These are phyloP conservation scores for Coelopa pilipes DNA, from an alignment of 2,888 invertebrate species.

Conservation along the genomic window DNA sequence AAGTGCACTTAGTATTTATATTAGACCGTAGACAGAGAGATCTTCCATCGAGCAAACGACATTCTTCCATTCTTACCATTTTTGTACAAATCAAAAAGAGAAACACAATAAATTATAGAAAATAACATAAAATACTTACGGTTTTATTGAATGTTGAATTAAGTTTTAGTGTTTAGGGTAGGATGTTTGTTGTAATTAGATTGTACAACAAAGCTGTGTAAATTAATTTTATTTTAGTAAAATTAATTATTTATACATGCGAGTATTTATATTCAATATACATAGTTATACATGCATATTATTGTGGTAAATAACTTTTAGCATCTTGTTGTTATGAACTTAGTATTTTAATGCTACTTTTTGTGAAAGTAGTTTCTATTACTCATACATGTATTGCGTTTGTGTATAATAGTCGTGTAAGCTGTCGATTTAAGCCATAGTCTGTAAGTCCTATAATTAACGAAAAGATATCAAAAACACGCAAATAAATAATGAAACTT, in stretches of 20 bases:
- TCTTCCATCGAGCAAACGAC: slow-evolving; percentile 20
- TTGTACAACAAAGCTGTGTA: slow-evolving; percentile 9
- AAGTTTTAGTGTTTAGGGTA: neutral
- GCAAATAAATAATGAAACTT: neutral
- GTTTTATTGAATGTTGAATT: neutral
- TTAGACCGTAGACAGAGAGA: slow-evolving; percentile 36
- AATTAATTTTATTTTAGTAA: slow-evolving; percentile 35
- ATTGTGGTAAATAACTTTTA: neutral
- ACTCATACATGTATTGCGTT: slow-evolving; percentile 6
- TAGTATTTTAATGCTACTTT: slow-evolving; percentile 42
- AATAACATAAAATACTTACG: neutral
- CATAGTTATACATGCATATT: neutral
- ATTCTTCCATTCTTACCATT: slow-evolving; percentile 34
- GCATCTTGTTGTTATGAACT: neutral
- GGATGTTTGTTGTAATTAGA: no score
- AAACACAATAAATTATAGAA: neutral
- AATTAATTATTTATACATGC: neutral
- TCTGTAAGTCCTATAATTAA: slow-evolving; percentile 11
- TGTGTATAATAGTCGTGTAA: slow-evolving; percentile 8
- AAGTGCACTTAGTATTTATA: slow-evolving; percentile 53
- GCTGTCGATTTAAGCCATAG: neutral
- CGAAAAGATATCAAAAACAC: slow-evolving; percentile 10
- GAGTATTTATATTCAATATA: neutral
- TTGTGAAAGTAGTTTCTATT: slow-evolving; percentile 47
- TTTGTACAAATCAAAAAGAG: slow-evolving; percentile 32